Percentiles rank a stretch among this genome's conserved stretches.
These are phyloP conservation scores for Myiothlypis coronata DNA, from an alignment of 2,797 vertebrate genomes.

Conservation along the genomic window DNA sequence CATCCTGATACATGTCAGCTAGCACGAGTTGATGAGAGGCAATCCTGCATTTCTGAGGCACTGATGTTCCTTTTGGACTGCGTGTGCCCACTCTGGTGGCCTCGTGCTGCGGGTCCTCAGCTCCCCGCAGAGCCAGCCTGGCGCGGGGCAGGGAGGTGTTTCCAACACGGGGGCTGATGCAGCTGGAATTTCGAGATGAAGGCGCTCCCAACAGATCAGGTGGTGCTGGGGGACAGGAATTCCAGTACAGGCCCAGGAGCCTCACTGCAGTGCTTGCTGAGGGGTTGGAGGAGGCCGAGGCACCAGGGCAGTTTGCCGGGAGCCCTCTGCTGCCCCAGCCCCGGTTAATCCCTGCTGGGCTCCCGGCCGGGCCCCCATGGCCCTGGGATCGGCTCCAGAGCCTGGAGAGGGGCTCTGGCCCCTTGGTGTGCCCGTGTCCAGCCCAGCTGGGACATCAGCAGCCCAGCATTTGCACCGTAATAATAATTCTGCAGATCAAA, in stretches of 20 bases:
- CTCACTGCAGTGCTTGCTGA: rapidly evolving
- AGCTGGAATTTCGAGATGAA: rapidly evolving
- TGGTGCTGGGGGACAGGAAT: background rate
- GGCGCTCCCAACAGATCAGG: rapidly evolving
- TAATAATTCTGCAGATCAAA: constrained; percentile 80
- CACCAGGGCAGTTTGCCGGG: background rate
- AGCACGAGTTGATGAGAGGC: rapidly evolving
- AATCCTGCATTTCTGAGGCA: background rate
- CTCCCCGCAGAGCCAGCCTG: rapidly evolving
- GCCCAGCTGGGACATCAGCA: constrained; percentile 73
- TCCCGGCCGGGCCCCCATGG: background rate
- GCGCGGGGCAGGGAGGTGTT: rapidly evolving
- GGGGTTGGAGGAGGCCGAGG: rapidly evolving
- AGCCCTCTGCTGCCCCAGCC: background rate
- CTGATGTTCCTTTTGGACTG: background rate
- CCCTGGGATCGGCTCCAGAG: rapidly evolving
- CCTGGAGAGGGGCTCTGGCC: background rate
- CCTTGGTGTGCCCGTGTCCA: background rate
- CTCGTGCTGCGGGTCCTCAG: no score
- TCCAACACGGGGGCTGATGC: rapidly evolving
- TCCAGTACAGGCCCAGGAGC: rapidly evolving
- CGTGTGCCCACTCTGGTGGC: no score
- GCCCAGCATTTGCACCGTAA: constrained; percentile 59
- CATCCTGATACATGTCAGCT: rapidly evolving
- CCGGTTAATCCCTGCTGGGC: background rate